phyloP scores from a whole-genome alignment of 2,888 invertebrate species.

The Halictus ligatus region DNA sequence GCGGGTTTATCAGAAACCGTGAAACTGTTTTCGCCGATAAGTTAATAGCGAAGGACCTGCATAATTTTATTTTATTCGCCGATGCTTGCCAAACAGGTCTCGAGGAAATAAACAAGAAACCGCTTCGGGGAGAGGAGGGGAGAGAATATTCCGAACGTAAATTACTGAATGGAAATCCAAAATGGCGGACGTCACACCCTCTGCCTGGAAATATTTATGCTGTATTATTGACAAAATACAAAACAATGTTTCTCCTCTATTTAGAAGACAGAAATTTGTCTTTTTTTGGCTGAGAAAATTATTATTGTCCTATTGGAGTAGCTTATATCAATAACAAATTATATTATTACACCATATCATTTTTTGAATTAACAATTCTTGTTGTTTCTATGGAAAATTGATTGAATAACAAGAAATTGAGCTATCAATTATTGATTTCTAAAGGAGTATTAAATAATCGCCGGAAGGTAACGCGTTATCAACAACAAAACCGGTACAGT shows the following conservation, averaged over 20 bases:
- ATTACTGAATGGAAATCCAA: neutral
- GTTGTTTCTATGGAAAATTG: neutral
- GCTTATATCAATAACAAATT: neutral
- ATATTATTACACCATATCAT: neutral
- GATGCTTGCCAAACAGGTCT: neutral
- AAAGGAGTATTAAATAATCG: neutral
- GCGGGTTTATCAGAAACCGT: neutral
- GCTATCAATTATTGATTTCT: neutral
- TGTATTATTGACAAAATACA: neutral
- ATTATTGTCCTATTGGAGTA: neutral
- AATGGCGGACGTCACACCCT: neutral
- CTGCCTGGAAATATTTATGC: neutral
- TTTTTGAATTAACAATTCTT: neutral
- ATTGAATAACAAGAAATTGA: neutral
- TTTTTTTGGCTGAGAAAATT: no score
- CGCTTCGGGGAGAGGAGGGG: neutral
- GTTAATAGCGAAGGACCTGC: neutral
- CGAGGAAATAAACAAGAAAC: slow-evolving; percentile 9
- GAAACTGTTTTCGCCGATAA: slow-evolving; percentile 16
- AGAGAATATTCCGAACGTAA: neutral
- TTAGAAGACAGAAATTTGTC: no score
- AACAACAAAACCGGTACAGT: neutral
- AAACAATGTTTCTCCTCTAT: neutral
- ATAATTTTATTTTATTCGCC: neutral
- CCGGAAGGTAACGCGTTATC: neutral